Conservation (phyloP, 2,113 vertebrate genomes). For the Oncorhynchus tshawytscha region DNA sequence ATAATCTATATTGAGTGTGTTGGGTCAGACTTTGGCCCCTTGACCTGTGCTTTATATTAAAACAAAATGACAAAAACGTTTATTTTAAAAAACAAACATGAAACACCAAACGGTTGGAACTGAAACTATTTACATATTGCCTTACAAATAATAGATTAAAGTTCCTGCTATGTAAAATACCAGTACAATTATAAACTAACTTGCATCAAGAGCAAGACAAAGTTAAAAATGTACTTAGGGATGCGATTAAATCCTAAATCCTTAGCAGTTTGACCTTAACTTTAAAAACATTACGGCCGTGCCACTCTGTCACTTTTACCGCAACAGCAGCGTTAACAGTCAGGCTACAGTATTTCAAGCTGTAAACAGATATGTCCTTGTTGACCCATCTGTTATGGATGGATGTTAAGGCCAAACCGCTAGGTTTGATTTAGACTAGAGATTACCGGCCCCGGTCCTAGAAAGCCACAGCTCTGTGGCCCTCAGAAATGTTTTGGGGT, state of each 20-base stretch:
- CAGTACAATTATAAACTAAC: constrained; percentile 43
- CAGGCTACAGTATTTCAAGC: background rate
- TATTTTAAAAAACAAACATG: background rate
- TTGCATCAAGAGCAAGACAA: constrained; percentile 39
- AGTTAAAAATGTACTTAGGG: constrained; percentile 44
- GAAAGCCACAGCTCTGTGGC: background rate
- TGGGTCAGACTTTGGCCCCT: background rate
- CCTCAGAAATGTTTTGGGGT: background rate
- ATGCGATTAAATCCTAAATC: constrained; percentile 31
- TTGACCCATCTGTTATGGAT: background rate
- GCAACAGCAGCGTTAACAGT: background rate
- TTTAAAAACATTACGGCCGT: constrained; percentile 28
- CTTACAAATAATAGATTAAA: constrained; percentile 33
- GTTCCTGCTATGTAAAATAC: constrained; percentile 53
- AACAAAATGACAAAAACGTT: constrained; percentile 2
- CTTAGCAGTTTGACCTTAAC: constrained; percentile 42
- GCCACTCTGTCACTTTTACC: background rate
- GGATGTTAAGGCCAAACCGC: background rate
- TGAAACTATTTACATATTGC: constrained; percentile 24
- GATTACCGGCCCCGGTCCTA: background rate
- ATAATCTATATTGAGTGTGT: constrained; percentile 6
- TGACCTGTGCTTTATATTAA: constrained; percentile 4
- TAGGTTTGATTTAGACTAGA: background rate
- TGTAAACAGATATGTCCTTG: background rate
- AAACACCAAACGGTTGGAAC: constrained; percentile 13